These are phyloP conservation scores for Tapirus indicus DNA, from an alignment of 2,797 vertebrate genomes.

Conservation along the genomic window DNA sequence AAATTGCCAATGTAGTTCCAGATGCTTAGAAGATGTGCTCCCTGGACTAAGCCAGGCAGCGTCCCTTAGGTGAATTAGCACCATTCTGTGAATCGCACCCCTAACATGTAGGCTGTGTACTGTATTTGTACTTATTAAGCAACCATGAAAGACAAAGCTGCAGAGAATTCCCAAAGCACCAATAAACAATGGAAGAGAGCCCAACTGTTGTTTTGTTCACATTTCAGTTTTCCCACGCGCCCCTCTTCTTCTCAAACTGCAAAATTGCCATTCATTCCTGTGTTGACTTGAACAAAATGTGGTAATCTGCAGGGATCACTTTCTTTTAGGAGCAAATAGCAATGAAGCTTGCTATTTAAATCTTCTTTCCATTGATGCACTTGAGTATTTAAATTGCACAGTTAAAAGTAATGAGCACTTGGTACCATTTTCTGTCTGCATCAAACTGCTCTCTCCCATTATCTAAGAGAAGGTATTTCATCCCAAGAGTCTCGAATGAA, in stretches of 20 bases:
- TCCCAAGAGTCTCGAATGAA: slow-evolving; percentile 42
- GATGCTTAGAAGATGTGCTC: slow-evolving; percentile 48
- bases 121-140: slow-evolving; percentile 62
- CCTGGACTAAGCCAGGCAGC: background rate
- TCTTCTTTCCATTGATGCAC: slow-evolving; percentile 65
- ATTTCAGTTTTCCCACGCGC: slow-evolving; percentile 14
- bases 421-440: slow-evolving; percentile 46
- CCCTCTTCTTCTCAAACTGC: slow-evolving; percentile 17
- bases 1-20: slow-evolving; percentile 33
- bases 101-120: background rate
- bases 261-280: slow-evolving; percentile 55
- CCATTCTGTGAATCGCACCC: slow-evolving; percentile 29
- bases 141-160: slow-evolving; percentile 47
- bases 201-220: background rate
- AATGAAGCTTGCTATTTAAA: slow-evolving; percentile 76
- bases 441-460: slow-evolving; percentile 63
- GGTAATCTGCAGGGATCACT: slow-evolving; percentile 66
- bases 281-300: slow-evolving; percentile 58
- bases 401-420: slow-evolving; percentile 80
- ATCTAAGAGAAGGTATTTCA: slow-evolving; percentile 59
- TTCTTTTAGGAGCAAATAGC: slow-evolving; percentile 75
- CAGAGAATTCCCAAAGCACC: slow-evolving; percentile 22
- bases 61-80: slow-evolving; percentile 28
- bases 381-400: slow-evolving; percentile 77
- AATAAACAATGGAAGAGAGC: slow-evolving; percentile 54